Conservation (phyloP, 2,797 vertebrate species). For the Telmatherina bonti region DNA sequence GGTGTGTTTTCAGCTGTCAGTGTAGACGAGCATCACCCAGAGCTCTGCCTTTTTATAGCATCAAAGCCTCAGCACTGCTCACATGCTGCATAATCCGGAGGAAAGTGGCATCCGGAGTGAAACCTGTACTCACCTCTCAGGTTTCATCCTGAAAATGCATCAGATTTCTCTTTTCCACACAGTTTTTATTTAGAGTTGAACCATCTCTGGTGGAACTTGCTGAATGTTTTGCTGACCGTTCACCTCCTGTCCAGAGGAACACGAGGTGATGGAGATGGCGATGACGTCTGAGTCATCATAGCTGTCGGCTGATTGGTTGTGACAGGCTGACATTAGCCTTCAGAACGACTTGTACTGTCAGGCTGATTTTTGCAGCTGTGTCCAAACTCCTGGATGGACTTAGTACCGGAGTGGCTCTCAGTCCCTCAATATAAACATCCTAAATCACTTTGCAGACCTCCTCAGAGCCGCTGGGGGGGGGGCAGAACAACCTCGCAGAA, state of each 20-base stretch:
- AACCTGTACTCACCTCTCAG: neutral
- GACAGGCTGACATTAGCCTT: neutral
- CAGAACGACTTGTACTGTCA: neutral
- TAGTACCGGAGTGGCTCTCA: too few relatives aligned
- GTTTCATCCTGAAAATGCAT: neutral
- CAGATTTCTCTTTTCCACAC: neutral
- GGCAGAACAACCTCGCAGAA: too few relatives aligned
- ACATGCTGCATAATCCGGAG: conserved; percentile 3
- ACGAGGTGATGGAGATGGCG: conserved; percentile 14
- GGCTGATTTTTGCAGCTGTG: too few relatives aligned
- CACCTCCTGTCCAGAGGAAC: conserved; percentile 2
- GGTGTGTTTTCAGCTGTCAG: conserved; percentile 12
- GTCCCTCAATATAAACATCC: too few relatives aligned
- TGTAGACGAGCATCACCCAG: neutral
- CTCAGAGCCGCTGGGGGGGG: too few relatives aligned
- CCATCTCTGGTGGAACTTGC: neutral
- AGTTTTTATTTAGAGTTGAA: neutral
- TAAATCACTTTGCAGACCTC: too few relatives aligned
- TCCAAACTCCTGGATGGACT: too few relatives aligned
- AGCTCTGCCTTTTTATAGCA: conserved; percentile 29
- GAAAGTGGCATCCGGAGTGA: conserved; percentile 4
- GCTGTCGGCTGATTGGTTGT: conserved; percentile 4
- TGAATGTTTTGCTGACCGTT: neutral
- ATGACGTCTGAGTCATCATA: conserved; percentile 23
- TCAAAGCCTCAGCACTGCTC: neutral